A percentile compares a stretch with the other conserved stretches of the same genome.
Evolutionary conservation across 1,140 invertebrate species (phyloP).

Genomic region (Thaumatotibia leucotreta): DNA sequence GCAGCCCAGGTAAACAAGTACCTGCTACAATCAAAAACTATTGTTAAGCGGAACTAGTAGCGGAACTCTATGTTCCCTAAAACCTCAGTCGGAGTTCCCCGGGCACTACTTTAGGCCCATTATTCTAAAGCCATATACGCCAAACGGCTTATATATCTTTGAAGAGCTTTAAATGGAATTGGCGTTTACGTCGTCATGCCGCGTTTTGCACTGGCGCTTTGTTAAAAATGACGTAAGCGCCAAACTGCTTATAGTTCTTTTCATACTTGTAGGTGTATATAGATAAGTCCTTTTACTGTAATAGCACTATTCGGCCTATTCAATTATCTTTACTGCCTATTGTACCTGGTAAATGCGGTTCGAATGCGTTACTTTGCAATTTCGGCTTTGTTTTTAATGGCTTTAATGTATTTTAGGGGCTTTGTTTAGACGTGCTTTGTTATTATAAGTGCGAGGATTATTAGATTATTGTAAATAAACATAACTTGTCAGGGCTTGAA

Average conservation of each 20-base stretch:
- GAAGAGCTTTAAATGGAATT: not conserved
- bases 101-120: not conserved
- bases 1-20: not conserved
- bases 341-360: not conserved
- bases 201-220: not conserved
- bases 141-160: not conserved
- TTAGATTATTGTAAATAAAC: not conserved
- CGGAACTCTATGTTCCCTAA: not conserved
- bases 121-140: not conserved
- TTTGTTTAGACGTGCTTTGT: not conserved
- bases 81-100: not conserved
- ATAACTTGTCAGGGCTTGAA: not conserved
- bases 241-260: not conserved
- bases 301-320: not conserved
- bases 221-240: not conserved
- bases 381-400: not conserved
- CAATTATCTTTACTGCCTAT: slow-evolving; percentile 1
- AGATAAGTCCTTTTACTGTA: not conserved
- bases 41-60: not conserved
- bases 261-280: not conserved
- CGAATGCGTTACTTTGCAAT: not conserved
- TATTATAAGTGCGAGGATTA: too few species aligned
- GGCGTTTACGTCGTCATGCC: not conserved
- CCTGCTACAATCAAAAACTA: not conserved
- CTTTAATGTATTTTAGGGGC: not conserved